Percentiles rank a stretch among this genome's conserved stretches.
Conservation (phyloP, 2,888 invertebrate species). For the Schizotus pectinicornis region DNA sequence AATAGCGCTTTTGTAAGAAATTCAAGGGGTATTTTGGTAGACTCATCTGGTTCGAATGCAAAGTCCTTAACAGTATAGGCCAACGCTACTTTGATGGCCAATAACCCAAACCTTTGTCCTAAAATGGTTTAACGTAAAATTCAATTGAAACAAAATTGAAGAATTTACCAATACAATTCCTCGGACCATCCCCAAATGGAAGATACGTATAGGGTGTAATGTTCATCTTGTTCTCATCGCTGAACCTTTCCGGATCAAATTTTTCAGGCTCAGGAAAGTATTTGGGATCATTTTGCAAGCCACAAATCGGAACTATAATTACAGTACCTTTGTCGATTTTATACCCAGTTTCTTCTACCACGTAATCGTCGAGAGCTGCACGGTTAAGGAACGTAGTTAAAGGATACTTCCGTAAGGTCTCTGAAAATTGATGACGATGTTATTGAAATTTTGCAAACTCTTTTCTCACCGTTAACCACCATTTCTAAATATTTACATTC, state of each 20-base stretch:
- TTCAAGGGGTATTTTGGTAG: no score
- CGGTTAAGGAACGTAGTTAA: slow-evolving; percentile 46
- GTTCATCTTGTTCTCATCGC: slow-evolving; percentile 40
- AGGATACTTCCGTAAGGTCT: slow-evolving; percentile 55
- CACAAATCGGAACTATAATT: slow-evolving; percentile 48
- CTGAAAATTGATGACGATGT: slow-evolving; percentile 37
- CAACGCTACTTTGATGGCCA: no score
- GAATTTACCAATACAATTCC: slow-evolving; percentile 31
- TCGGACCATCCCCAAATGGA: slow-evolving; percentile 33
- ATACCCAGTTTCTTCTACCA: slow-evolving; percentile 38
- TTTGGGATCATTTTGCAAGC: slow-evolving; percentile 51
- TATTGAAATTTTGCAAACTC: background rate
- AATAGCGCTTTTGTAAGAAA: no score
- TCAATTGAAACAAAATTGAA: no score
- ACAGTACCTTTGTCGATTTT: slow-evolving; percentile 47
- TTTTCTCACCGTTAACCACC: slow-evolving; percentile 52
- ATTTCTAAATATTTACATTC: slow-evolving; percentile 60
- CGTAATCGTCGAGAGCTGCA: slow-evolving; percentile 40
- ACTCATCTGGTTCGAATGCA: no score
- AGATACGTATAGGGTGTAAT: slow-evolving; percentile 17
- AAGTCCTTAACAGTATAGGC: no score
- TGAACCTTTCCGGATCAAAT: slow-evolving; percentile 56
- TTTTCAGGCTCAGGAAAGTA: slow-evolving; percentile 53
- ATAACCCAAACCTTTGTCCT: no score
- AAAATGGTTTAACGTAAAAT: no score